Percentiles rank a stretch among this genome's conserved stretches.
Conservation (phyloP, 2,797 vertebrate species). For the Periparus ater region DNA sequence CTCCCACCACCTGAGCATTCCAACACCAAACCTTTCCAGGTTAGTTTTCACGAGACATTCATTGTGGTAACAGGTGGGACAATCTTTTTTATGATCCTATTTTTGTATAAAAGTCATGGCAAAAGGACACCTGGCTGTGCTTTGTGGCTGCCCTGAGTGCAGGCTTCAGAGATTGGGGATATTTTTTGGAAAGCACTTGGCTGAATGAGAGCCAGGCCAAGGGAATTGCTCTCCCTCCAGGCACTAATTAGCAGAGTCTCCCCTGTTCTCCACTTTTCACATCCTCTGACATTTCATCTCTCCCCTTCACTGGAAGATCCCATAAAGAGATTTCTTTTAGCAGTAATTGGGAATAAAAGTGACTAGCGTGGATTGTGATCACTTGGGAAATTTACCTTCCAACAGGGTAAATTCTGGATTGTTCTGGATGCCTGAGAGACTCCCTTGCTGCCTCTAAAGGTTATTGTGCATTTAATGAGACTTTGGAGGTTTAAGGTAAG, state of each 20-base stretch:
- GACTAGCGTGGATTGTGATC: neutral
- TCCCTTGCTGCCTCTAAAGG: neutral
- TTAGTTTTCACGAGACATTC: neutral
- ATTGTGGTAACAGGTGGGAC: neutral
- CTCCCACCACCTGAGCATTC: neutral
- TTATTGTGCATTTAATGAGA: neutral
- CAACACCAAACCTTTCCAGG: neutral
- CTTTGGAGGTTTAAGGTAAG: neutral
- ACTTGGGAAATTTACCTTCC: slow-evolving; percentile 13
- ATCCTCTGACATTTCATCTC: slow-evolving; percentile 5
- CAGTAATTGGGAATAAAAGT: slow-evolving; percentile 42
- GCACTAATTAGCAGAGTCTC: slow-evolving; percentile 1
- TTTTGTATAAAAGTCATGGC: neutral
- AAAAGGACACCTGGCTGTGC: neutral
- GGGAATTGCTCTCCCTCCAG: slow-evolving; percentile 22
- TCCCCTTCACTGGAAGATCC: neutral
- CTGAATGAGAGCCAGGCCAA: neutral
- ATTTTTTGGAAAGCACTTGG: neutral
- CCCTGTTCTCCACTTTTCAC: neutral
- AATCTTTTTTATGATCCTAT: neutral
- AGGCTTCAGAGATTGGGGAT: neutral
- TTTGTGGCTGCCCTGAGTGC: neutral
- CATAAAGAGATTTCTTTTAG: neutral
- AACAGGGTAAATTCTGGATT: neutral
- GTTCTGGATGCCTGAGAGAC: neutral